These are phyloP conservation scores for Psylliodes chrysocephalus DNA, from an alignment of 2,888 invertebrate species.

Conservation along the genomic window DNA sequence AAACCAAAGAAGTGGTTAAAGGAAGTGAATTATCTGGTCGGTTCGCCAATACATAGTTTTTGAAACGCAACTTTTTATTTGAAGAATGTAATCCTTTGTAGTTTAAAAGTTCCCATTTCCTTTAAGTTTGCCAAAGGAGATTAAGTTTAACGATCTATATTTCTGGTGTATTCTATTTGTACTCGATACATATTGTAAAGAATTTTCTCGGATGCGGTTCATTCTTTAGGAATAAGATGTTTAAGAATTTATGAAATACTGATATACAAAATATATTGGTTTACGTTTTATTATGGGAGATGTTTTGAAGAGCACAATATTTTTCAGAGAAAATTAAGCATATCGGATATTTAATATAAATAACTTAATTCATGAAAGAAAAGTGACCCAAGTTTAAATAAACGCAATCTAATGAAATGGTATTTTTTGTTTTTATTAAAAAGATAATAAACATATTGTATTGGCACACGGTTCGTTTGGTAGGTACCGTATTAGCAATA, in stretches of 20 bases:
- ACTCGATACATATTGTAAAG: constrained; percentile 4
- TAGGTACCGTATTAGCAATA: no score
- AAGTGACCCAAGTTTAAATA: no score
- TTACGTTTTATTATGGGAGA: no score
- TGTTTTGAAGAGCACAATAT: no score
- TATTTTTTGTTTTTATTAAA: no score
- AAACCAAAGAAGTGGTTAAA: constrained; percentile 5
- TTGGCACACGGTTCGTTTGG: no score
- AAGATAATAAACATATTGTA: no score
- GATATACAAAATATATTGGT: no score
- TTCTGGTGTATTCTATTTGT: background rate
- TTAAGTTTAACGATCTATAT: constrained; percentile 15
- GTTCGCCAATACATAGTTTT: constrained; percentile 13
- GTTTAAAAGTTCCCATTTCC: constrained; percentile 12
- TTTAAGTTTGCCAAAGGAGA: constrained; percentile 16
- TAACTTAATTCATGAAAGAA: no score
- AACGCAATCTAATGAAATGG: no score
- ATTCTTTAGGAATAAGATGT: background rate
- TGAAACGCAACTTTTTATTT: constrained; percentile 10
- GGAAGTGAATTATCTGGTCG: constrained; percentile 3
- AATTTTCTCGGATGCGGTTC: background rate
- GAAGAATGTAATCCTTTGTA: constrained; percentile 14
- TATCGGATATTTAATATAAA: no score
- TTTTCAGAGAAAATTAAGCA: no score
- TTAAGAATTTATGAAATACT: constrained; percentile 6